Evolutionary conservation across 2,797 vertebrate species (phyloP).

Genomic region (Emydoidea blandingii): DNA sequence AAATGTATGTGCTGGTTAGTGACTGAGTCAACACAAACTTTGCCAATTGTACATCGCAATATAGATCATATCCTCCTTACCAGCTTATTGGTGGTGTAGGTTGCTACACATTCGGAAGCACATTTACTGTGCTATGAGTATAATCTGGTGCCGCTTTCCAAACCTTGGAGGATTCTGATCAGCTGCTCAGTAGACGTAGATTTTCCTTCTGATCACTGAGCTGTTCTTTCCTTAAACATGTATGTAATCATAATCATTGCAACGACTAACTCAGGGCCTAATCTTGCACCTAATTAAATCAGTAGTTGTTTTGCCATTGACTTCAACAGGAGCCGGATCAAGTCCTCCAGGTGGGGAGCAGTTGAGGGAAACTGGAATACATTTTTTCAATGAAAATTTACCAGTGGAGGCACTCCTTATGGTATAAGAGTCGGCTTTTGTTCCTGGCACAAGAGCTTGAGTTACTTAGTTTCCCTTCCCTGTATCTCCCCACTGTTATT

Average conservation of each 20-base stretch:
- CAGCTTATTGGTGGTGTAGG: background rate
- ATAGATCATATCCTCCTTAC: background rate
- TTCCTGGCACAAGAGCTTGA: background rate
- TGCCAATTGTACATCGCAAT: background rate
- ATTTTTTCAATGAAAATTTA: constrained; percentile 17
- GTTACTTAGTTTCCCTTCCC: background rate
- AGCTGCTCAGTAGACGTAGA: background rate
- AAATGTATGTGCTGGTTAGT: constrained; percentile 4
- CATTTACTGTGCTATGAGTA: background rate
- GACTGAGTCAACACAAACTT: background rate
- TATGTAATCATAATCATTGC: background rate
- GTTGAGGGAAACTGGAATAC: background rate
- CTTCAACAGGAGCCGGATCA: background rate
- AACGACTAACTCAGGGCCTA: accelerated
- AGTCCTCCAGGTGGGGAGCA: background rate
- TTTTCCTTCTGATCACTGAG: constrained; percentile 16
- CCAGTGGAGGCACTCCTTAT: background rate
- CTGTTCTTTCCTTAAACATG: background rate
- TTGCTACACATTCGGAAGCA: background rate
- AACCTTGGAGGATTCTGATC: background rate
- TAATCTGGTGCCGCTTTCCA: background rate
- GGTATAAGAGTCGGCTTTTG: background rate
- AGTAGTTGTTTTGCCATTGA: constrained; percentile 13
- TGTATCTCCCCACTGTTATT: background rate
- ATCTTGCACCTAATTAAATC: background rate